Conservation (phyloP, 2,888 invertebrate species). For the Diogma glabrata region DNA sequence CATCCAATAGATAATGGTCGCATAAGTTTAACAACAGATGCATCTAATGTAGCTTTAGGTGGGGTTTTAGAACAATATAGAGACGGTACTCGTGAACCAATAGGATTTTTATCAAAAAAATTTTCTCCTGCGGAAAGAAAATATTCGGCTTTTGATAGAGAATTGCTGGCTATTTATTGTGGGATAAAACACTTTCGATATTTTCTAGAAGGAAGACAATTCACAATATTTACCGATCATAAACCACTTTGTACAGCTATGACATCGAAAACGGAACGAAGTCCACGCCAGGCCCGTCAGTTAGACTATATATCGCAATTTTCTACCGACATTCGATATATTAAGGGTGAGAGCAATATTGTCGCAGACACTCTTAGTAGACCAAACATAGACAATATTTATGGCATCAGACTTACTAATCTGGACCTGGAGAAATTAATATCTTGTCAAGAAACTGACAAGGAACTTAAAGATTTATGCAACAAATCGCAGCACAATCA, state of each 20-base stretch:
- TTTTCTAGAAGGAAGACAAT: slow-evolving; percentile 28
- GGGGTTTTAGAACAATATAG: slow-evolving; percentile 27
- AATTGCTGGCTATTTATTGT: slow-evolving; percentile 31
- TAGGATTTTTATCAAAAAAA: no score
- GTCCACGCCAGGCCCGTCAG: slow-evolving; percentile 27
- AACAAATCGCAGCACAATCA: no score
- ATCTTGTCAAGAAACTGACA: neutral
- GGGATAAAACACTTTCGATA: slow-evolving; percentile 29
- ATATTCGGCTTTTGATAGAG: no score
- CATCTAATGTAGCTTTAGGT: slow-evolving; percentile 29
- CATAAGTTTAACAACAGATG: no score
- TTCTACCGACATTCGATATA: slow-evolving; percentile 7
- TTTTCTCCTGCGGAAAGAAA: no score
- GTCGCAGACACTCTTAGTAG: neutral
- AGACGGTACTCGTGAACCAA: slow-evolving; percentile 22
- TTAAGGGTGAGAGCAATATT: slow-evolving; percentile 14
- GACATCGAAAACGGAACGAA: slow-evolving; percentile 21
- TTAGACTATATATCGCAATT: slow-evolving; percentile 23
- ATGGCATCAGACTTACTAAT: neutral
- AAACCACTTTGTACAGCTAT: slow-evolving; percentile 27
- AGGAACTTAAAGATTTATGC: neutral
- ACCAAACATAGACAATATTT: no score
- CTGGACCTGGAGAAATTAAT: neutral
- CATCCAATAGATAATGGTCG: no score
- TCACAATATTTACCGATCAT: slow-evolving; percentile 26